Evolutionary conservation across 1,140 invertebrate species (phyloP), one percentile per base, ranked within the genome.

Genomic region (Wiebesia pumilae): DNA sequence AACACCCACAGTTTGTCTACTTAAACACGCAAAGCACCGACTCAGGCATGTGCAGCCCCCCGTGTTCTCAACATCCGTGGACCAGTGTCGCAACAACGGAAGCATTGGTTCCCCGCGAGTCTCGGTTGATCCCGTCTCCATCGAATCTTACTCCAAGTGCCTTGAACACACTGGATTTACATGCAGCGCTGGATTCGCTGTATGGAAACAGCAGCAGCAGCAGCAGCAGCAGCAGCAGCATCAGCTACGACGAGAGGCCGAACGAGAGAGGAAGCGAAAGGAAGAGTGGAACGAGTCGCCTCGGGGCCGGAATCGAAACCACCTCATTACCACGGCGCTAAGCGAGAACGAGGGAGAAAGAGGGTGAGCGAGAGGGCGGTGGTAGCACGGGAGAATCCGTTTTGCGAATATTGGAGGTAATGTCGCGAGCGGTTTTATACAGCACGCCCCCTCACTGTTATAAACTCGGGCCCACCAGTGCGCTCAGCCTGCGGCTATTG

Each of bases 371-470:
- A 89, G 89, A 87, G 90, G 7, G 19, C 69, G 30, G 21, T 30
- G n/a, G 62, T 27, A 62, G 58, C 58, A 27, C 10, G 58, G 89
- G 91, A 93, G 92, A 93, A 93, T 93, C 92, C 93, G 92, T 93
- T 93, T 93, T 93, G 92, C 91, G 91, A 93, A 93, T 93, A 93
- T 93, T 93, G 93, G 90, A 92, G 92, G 91, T 93, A 93, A 93
- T 93, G 93, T 93, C 92, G 92, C 93, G 91, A 92, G 92, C 89
- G 92, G 90, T 93, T 93, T 93, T 93, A 93, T 93, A 93, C 92
- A 93, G 92, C 90, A 92, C 89, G 62, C 73, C 62, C 65, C 75
- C 85, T 85, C 85, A 14, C 27, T 62, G 58, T 62, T 62, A 83
- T 87, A 88, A 88, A 87, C 85, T 51, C 73, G 54, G 80, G 73